Percentiles rank a stretch among this genome's conserved stretches.
phyloP scores from a whole-genome alignment of 2,888 invertebrate species.

The Megalurothrips usitatus region DNA sequence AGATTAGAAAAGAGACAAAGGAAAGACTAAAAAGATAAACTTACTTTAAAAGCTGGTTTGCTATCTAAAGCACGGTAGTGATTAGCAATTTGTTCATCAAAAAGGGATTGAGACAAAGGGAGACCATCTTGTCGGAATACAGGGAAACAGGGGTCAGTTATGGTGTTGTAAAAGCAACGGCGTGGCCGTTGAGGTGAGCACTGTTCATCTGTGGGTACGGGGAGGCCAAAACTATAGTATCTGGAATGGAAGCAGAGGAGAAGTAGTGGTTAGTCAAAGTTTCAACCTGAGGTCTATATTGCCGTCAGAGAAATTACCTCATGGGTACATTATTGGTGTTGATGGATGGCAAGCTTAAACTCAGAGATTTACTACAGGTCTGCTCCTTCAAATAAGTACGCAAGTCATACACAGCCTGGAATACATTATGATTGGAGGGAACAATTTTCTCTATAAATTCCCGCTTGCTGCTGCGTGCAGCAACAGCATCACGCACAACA shows the following conservation, averaged over 20 bases:
- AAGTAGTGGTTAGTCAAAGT: neutral
- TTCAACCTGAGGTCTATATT: neutral
- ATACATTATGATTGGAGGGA: neutral
- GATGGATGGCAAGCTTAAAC: neutral
- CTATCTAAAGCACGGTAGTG: constrained; percentile 56
- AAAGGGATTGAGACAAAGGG: constrained; percentile 66
- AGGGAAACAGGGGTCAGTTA: constrained; percentile 74
- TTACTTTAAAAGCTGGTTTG: constrained; percentile 38
- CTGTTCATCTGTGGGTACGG: constrained; percentile 34
- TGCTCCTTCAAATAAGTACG: neutral
- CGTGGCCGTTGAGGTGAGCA: neutral
- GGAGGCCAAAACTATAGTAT: constrained; percentile 50
- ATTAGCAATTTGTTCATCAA: constrained; percentile 63
- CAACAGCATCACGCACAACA: constrained; percentile 47
- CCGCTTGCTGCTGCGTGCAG: constrained; percentile 42
- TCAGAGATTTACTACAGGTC: neutral
- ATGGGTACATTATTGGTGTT: constrained; percentile 10
- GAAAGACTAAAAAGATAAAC: neutral
- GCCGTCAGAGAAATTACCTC: neutral
- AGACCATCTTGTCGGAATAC: constrained; percentile 70
- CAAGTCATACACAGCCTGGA: constrained; percentile 12
- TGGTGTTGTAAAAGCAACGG: constrained; percentile 57
- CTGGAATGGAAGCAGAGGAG: constrained; percentile 45
- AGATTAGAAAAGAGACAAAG: neutral
- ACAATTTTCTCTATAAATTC: neutral